Evolutionary conservation across 2,113 vertebrate genomes (phyloP).

Genomic region (Passerina amoena): DNA sequence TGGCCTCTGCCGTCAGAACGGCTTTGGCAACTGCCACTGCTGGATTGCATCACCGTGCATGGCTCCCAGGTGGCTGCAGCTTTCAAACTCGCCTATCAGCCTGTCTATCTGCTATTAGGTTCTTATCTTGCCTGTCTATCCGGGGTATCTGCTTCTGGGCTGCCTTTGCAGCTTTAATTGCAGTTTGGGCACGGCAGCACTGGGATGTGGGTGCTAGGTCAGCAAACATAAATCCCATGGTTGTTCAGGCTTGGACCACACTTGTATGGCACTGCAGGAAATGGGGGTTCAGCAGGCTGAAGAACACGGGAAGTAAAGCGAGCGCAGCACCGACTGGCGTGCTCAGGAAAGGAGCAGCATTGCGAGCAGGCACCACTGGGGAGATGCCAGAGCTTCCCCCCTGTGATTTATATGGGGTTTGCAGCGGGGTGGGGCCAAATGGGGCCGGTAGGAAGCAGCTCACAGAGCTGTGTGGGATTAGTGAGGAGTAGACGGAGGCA

Average conservation of each 20-base stretch:
- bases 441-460: background rate
- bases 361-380: background rate
- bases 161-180: background rate
- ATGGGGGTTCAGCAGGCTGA: background rate
- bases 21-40: slow-evolving; percentile 35
- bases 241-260: background rate
- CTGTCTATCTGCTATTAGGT: background rate
- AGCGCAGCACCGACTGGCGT: accelerated
- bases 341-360: background rate
- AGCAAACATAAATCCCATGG: background rate
- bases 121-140: background rate
- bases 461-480: background rate
- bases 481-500: background rate
- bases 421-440: background rate
- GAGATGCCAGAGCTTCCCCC: background rate
- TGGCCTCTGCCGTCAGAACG: background rate
- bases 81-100: background rate
- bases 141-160: background rate
- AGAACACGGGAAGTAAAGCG: background rate
- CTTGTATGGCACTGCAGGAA: background rate
- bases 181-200: background rate
- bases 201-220: background rate
- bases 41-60: slow-evolving; percentile 5
- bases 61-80: slow-evolving; percentile 51
- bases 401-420: background rate